Base-by-base conservation (phyloP, 2,113 vertebrate genomes). In the Aix galericulata region DNA sequence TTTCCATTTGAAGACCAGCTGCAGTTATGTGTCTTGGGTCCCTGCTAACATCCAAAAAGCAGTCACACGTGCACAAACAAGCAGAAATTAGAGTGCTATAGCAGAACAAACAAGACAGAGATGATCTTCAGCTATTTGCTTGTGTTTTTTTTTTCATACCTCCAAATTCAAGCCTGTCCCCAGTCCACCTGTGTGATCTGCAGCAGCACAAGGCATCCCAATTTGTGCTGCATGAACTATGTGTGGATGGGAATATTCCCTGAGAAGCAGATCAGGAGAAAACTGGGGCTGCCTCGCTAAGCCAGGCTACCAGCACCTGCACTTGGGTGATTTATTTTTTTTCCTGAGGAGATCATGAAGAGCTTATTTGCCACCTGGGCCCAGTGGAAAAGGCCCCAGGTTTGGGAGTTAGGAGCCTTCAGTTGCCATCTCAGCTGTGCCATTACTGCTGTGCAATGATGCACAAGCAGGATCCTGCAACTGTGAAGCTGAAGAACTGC, bases 351-450 rank as follows among this genome's bases (percentile, higher is more conserved):
- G 3, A 9, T 5, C 73, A 25, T 25, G 40, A n/a, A 72, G 38
- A 82, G 8, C 1, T 77, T 44, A 40, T 31, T 13, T 86, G 26
- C 17, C 46, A 31, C 6, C 2, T 3, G 13, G 3, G 3, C 22
- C 46, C 21, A 11, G 31, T 6, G 53, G 50, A 48, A 74, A 71
- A 67, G 17, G 21, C 23, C 58, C 8, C 10, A 71, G 26, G 7
- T 2, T 88, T 10, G 5, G 8, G 6, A 71, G 31, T 27, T 15
- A 40, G 50, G 17, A 80, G 20, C 10, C 23, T 55, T 80, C 50
- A 50, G 1, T 7, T 53, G 26, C 20, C 58, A 5, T 22, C 42
- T 80, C 10, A 2, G 59, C 59, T 46, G 2, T 0, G 0, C 7
- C 21, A 1, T 5, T 90, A 50, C 34, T 90, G 20, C 34, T 77